Percentiles rank a stretch among this genome's conserved stretches.
phyloP scores from a whole-genome alignment of 92 coral and sea anemone species.

The Bergia sp. region DNA sequence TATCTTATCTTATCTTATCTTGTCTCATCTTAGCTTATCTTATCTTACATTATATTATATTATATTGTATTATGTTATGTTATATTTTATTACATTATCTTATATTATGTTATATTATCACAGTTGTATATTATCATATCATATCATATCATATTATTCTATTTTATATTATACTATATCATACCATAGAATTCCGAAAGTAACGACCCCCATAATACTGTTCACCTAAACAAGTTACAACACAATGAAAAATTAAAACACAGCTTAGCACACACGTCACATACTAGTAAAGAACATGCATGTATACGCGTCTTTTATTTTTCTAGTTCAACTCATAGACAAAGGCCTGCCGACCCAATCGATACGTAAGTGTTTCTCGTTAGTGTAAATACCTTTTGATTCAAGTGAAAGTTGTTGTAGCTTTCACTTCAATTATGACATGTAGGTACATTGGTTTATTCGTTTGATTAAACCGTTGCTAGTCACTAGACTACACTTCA shows the following conservation, averaged over 20 bases:
- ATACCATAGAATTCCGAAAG: background rate
- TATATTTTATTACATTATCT: background rate
- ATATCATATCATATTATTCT: background rate
- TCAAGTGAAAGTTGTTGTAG: background rate
- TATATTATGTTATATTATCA: background rate
- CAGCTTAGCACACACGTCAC: background rate
- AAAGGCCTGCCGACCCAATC: constrained; percentile 34
- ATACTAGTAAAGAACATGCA: background rate
- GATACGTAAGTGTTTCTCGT: background rate
- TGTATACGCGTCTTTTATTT: background rate
- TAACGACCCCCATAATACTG: background rate
- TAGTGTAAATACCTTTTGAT: background rate
- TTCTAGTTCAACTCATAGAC: constrained; percentile 36
- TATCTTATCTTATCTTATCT: no score
- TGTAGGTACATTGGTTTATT: background rate
- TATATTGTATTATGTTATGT: background rate
- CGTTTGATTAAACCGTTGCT: background rate
- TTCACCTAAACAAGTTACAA: background rate
- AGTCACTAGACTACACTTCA: background rate
- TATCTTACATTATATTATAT: background rate
- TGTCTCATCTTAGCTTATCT: no score
- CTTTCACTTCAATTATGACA: background rate
- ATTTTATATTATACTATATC: background rate
- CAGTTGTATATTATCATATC: background rate
- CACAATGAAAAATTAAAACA: background rate